Conservation (phyloP, 1,140 invertebrate species). For the Philotrypesis tridentata region DNA sequence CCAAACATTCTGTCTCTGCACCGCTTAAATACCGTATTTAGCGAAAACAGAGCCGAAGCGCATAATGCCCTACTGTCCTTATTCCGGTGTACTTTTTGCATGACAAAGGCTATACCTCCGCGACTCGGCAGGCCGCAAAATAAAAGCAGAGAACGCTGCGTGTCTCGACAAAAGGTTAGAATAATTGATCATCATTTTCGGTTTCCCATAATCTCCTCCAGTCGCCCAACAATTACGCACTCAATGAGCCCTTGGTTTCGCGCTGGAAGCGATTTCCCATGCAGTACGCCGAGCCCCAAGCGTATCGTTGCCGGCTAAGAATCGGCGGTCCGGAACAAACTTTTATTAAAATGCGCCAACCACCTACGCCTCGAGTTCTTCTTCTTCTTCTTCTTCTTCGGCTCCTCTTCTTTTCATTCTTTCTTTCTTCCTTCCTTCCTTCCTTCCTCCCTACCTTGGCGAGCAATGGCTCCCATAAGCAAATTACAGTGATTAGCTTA, state of each 20-base stretch:
- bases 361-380: slow-evolving; percentile 24
- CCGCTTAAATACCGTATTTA: background rate
- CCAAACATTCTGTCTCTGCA: background rate
- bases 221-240: slow-evolving; percentile 65
- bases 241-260: slow-evolving; percentile 57
- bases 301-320: slow-evolving; percentile 57
- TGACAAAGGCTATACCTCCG: background rate
- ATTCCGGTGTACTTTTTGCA: background rate
- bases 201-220: slow-evolving; percentile 62
- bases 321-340: background rate
- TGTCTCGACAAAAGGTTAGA: slow-evolving; percentile 46
- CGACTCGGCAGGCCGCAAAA: background rate
- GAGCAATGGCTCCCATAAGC: slow-evolving; percentile 46
- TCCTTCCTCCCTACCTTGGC: no score
- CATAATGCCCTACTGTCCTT: background rate
- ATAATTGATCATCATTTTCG: slow-evolving; percentile 68
- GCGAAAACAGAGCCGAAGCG: background rate
- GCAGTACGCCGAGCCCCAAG: slow-evolving; percentile 12
- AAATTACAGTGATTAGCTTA: slow-evolving; percentile 66
- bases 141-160: background rate
- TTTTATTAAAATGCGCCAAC: slow-evolving; percentile 39
- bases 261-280: slow-evolving; percentile 64
- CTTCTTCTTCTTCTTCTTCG: slow-evolving; percentile 20
- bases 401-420: background rate
- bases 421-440: background rate